Conservation (phyloP, 2,888 invertebrate genomes). For the Metallyticus violacea region DNA sequence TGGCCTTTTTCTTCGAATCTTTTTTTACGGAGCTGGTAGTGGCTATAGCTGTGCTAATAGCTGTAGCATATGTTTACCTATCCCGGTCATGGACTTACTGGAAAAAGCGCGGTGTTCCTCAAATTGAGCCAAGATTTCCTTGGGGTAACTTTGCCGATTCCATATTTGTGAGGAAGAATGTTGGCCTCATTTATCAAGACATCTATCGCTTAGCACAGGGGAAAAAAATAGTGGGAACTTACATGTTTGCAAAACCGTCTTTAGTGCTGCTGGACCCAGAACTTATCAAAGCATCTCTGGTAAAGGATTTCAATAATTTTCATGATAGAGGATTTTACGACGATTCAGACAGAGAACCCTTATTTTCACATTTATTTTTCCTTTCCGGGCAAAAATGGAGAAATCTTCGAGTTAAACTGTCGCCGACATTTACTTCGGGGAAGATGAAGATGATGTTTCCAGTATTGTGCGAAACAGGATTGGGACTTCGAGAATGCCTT, state of each 20-base stretch:
- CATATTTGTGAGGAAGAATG: slow-evolving; percentile 53
- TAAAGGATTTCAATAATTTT: slow-evolving; percentile 21
- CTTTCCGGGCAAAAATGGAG: slow-evolving; percentile 40
- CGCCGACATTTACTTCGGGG: slow-evolving; percentile 42
- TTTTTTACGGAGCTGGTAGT: too few species aligned
- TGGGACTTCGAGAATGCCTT: slow-evolving; percentile 20
- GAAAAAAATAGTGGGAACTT: slow-evolving; percentile 42
- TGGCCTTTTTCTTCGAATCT: too few species aligned
- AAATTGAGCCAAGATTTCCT: slow-evolving; percentile 55
- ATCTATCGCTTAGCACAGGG: slow-evolving; percentile 50
- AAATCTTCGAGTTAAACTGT: slow-evolving; percentile 37
- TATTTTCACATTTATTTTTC: slow-evolving; percentile 26
- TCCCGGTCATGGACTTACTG: too few species aligned
- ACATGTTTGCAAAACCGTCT: slow-evolving; percentile 42
- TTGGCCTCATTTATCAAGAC: slow-evolving; percentile 60
- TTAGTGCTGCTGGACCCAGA: slow-evolving; percentile 41
- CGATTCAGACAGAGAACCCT: slow-evolving; percentile 27
- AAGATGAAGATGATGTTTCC: slow-evolving; percentile 40
- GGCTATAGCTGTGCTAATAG: too few species aligned
- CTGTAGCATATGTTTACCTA: too few species aligned
- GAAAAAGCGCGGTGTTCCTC: slow-evolving; percentile 32
- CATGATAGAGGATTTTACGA: slow-evolving; percentile 9
- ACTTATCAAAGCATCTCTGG: not conserved
- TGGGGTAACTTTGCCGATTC: slow-evolving; percentile 61
- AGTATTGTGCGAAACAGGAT: slow-evolving; percentile 34